Evolutionary conservation across 2,888 invertebrate genomes (phyloP).

Genomic region (Papilio elwesi): DNA sequence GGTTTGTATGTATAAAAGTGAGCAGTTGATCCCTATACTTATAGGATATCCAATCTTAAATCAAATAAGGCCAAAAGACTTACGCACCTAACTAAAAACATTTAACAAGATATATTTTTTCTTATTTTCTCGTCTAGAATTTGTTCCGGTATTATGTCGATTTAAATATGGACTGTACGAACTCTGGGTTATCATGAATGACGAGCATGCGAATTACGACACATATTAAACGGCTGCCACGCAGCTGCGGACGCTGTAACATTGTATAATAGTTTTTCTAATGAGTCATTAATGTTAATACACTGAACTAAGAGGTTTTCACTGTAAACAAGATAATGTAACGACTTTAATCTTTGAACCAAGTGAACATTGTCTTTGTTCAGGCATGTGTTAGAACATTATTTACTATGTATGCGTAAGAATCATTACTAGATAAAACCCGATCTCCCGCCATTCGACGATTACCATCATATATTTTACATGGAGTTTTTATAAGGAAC

Average conservation of each 20-base stretch:
- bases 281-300: constrained; percentile 38
- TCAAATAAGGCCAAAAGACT: no score
- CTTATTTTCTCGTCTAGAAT: not conserved
- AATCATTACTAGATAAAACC: constrained; percentile 20
- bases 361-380: constrained; percentile 35
- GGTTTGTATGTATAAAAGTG: no score
- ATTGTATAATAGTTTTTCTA: constrained; percentile 29
- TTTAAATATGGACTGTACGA: not conserved
- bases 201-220: not conserved
- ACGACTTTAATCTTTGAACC: constrained; percentile 35
- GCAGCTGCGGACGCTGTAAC: constrained; percentile 25
- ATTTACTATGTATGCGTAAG: constrained; percentile 33
- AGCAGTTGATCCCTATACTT: no score
- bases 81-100: no score
- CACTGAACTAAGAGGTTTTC: constrained; percentile 32
- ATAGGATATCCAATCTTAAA: no score
- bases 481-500: no score
- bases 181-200: not conserved
- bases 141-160: not conserved
- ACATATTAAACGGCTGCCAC: constrained; percentile 12
- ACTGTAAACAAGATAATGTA: constrained; percentile 38
- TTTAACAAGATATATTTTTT: no score
- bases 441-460: constrained; percentile 5
- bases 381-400: constrained; percentile 22
- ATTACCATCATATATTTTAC: constrained; percentile 8